These are phyloP conservation scores for Diploscapter pachys DNA, from an alignment of 1,140 invertebrate genomes.

Conservation along the genomic window DNA sequence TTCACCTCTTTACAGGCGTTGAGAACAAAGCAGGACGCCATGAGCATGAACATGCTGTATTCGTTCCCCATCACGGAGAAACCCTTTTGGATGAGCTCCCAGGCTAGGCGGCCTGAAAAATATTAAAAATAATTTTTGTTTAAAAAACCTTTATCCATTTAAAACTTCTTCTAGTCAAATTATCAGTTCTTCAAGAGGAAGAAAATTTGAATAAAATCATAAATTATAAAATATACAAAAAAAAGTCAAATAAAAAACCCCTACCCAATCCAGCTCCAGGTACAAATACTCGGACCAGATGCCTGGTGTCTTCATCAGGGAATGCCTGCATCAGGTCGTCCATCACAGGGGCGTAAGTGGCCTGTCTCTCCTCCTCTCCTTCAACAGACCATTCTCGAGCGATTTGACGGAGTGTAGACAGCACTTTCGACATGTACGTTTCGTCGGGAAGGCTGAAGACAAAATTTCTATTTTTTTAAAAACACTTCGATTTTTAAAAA, in stretches of 20 bases:
- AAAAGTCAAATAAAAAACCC: not conserved
- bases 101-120: conserved; percentile 10
- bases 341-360: conserved; percentile 12
- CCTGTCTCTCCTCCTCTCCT: conserved; percentile 8
- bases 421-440: conserved; percentile 26
- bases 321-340: conserved; percentile 6
- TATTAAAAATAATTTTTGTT: not conserved
- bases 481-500: no score
- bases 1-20: conserved; percentile 15
- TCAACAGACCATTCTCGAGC: conserved; percentile 24
- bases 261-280: conserved; percentile 24
- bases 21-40: conserved; percentile 18
- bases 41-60: conserved; percentile 25
- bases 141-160: no score
- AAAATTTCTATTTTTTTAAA: no score
- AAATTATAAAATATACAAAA: no score
- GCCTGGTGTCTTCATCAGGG: not conserved
- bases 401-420: conserved; percentile 27
- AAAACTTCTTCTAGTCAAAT: no score
- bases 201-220: no score
- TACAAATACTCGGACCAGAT: conserved; percentile 8
- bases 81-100: conserved; percentile 18
- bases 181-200: no score
- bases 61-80: conserved; percentile 29
- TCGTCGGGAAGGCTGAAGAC: conserved; percentile 1